Evolutionary conservation across 2,797 vertebrate genomes (phyloP).

Genomic region (Liparis tanakae): DNA sequence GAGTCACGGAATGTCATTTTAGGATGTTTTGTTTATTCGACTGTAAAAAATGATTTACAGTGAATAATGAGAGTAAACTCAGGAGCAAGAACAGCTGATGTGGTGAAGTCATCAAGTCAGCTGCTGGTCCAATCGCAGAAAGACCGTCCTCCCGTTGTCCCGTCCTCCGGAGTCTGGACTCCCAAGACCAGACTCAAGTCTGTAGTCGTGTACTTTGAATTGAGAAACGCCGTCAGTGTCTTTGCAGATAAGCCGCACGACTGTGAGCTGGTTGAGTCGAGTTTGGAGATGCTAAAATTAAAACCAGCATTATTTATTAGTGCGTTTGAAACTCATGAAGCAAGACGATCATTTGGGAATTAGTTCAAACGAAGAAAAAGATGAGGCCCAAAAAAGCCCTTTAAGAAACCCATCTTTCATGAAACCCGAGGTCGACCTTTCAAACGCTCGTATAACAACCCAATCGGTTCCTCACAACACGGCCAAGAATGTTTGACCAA

Average conservation of each 20-base stretch:
- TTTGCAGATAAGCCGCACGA: conserved; percentile 65
- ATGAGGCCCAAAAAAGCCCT: conserved; percentile 8
- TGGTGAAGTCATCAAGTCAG: too few relatives aligned
- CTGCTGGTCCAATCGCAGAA: too few relatives aligned
- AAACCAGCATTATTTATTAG: conserved; percentile 30
- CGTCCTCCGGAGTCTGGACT: too few relatives aligned
- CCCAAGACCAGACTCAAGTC: too few relatives aligned
- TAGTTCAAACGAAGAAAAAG: conserved; percentile 12
- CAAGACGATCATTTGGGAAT: conserved; percentile 30
- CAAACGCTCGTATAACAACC: conserved; percentile 18
- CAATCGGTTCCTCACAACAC: conserved; percentile 26
- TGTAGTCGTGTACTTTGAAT: too few relatives aligned
- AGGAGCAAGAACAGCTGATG: too few relatives aligned
- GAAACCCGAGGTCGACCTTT: conserved; percentile 20
- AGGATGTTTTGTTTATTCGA: too few relatives aligned
- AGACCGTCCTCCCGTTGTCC: too few relatives aligned
- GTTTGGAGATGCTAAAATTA: conserved; percentile 41
- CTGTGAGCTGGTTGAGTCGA: conserved; percentile 35
- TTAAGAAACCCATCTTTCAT: conserved; percentile 16
- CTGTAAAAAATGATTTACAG: too few relatives aligned
- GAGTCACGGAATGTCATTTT: too few relatives aligned
- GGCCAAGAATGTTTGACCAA: neutral
- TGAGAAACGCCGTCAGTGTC: too few relatives aligned
- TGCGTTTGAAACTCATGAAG: conserved; percentile 45
- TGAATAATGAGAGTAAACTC: too few relatives aligned